A percentile compares a stretch with the other conserved stretches of the same genome.
Conservation (phyloP, 1,140 invertebrate species). For the Rhyacophila brunnea region DNA sequence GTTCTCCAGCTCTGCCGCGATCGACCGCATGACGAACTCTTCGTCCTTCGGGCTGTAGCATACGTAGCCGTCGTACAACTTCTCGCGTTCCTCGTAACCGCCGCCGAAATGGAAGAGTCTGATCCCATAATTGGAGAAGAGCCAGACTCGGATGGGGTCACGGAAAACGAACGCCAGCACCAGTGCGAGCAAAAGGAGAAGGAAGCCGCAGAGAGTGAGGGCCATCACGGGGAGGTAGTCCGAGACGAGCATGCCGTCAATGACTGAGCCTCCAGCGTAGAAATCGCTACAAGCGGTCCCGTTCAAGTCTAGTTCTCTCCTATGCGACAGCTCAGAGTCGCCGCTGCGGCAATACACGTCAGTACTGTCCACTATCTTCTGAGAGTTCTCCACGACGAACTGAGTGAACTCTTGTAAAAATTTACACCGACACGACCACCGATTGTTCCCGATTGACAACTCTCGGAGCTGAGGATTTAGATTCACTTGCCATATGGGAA, state of each 20-base stretch:
- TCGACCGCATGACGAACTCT: constrained; percentile 80
- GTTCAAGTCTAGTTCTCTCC: constrained; percentile 76
- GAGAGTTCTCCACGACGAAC: constrained; percentile 79
- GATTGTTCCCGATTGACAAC: constrained; percentile 75
- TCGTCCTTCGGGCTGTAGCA: constrained; percentile 92
- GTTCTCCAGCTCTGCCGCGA: constrained; percentile 82
- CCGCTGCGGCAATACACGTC: constrained; percentile 78
- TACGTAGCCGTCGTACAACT: constrained; percentile 89
- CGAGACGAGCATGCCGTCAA: constrained; percentile 78
- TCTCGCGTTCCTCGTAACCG: constrained; percentile 73
- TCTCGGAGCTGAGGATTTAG: constrained; percentile 69
- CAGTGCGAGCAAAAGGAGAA: constrained; percentile 69
- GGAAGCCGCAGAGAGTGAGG: constrained; percentile 70
- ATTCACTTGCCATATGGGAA: constrained; percentile 80
- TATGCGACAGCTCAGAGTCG: constrained; percentile 68
- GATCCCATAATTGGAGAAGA: constrained; percentile 83
- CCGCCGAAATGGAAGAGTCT: constrained; percentile 67
- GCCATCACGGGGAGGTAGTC: constrained; percentile 84
- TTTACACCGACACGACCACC: constrained; percentile 87
- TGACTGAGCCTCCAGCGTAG: constrained; percentile 76
- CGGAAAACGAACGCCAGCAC: constrained; percentile 79
- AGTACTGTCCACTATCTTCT: constrained; percentile 73
- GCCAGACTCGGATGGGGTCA: constrained; percentile 81
- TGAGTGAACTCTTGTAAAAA: constrained; percentile 82
- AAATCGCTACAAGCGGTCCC: constrained; percentile 80